Percentiles rank a stretch among this genome's conserved stretches.
phyloP scores from a whole-genome alignment of 1,140 invertebrate genomes.

The Leptestheria dahalacensis region DNA sequence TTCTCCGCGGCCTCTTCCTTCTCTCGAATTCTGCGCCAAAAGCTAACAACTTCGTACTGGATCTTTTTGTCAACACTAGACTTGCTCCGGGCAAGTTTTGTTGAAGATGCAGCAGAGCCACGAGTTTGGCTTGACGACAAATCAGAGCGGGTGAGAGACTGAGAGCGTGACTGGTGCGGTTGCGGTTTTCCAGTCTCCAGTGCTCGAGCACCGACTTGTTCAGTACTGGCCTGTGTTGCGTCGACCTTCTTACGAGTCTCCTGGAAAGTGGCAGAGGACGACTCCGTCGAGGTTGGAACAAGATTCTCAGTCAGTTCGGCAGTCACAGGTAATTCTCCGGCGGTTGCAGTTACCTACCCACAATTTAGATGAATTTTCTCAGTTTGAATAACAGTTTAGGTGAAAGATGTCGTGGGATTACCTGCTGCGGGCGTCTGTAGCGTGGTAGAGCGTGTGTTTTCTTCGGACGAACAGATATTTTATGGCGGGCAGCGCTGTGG shows the following conservation, averaged over 20 bases:
- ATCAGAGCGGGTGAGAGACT: neutral
- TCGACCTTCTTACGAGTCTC: too few relatives aligned
- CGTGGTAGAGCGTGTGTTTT: slow-evolving; percentile 52
- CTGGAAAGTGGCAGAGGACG: too few relatives aligned
- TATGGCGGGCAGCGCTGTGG: slow-evolving; percentile 59
- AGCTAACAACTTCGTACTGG: slow-evolving; percentile 4
- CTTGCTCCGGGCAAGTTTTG: slow-evolving; percentile 16
- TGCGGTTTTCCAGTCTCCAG: neutral
- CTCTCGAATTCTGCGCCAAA: neutral
- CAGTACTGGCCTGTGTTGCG: too few relatives aligned
- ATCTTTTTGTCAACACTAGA: slow-evolving; percentile 15
- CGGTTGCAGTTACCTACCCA: too few relatives aligned
- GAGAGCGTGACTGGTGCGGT: neutral
- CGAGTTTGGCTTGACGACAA: slow-evolving; percentile 5
- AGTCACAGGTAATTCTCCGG: too few relatives aligned
- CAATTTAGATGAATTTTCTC: too few relatives aligned
- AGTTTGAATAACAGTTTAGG: neutral
- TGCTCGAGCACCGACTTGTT: too few relatives aligned
- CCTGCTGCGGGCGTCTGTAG: slow-evolving; percentile 39
- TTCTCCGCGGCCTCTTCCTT: neutral
- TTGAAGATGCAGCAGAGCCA: neutral
- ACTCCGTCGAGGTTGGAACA: too few relatives aligned
- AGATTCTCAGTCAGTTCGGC: too few relatives aligned
- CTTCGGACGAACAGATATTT: slow-evolving; percentile 54
- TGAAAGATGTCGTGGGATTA: slow-evolving; percentile 20